phyloP scores from a whole-genome alignment of 2,113 vertebrate genomes.

The Sakesphorus luctuosus region DNA sequence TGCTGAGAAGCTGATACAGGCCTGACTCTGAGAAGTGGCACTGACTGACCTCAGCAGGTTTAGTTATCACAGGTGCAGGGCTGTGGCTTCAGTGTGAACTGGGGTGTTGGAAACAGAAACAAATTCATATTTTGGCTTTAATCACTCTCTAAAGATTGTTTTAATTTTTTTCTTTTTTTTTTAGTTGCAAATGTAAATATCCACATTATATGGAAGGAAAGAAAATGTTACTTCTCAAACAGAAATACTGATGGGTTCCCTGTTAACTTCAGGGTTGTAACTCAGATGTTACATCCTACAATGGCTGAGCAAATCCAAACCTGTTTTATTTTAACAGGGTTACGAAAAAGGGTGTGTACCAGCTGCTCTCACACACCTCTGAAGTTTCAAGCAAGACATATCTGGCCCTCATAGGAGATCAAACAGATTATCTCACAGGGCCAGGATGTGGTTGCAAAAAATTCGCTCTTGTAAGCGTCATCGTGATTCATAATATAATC shows the following conservation, averaged over 20 bases:
- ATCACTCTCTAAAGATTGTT: neutral
- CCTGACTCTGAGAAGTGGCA: neutral
- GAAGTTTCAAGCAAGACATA: slow-evolving; percentile 32
- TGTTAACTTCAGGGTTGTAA: slow-evolving; percentile 25
- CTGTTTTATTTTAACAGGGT: slow-evolving; percentile 49
- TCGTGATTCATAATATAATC: slow-evolving; percentile 50
- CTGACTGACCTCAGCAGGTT: neutral
- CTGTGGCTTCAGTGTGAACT: neutral
- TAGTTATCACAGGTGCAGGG: neutral
- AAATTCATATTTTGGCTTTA: slow-evolving; percentile 19
- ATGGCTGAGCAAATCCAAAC: slow-evolving; percentile 65
- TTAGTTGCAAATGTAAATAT: neutral
- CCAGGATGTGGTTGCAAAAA: slow-evolving; percentile 54
- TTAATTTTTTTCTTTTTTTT: neutral
- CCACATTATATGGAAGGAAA: neutral
- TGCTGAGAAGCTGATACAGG: neutral
- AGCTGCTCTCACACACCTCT: slow-evolving; percentile 6
- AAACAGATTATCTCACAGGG: slow-evolving; percentile 45
- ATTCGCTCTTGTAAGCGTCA: slow-evolving; percentile 40
- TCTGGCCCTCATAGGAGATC: slow-evolving; percentile 39
- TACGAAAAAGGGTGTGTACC: slow-evolving; percentile 29
- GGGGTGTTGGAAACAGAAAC: neutral
- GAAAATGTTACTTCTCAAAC: neutral
- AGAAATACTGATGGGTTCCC: neutral
- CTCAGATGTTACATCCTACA: slow-evolving; percentile 43